Conservation (phyloP, 2,797 vertebrate species). For the Gallirallus australis region DNA sequence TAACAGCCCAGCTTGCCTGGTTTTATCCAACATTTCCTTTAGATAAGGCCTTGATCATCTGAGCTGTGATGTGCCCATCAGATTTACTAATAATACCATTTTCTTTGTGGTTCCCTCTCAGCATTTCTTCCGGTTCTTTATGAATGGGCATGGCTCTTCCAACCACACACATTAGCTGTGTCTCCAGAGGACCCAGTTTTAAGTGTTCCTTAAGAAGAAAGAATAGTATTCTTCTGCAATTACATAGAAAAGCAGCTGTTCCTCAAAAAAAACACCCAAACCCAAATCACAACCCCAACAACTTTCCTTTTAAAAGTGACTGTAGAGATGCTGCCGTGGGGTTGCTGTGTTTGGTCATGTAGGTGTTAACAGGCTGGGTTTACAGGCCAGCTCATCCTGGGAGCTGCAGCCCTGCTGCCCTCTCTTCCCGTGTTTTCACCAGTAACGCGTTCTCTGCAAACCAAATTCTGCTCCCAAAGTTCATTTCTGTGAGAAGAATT, state of each 20-base stretch:
- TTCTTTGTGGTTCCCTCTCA: not conserved
- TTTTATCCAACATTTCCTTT: not conserved
- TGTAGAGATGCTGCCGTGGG: not conserved
- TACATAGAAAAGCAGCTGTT: not conserved
- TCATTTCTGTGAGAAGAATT: not conserved
- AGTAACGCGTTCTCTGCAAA: not conserved
- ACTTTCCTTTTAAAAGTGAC: not conserved
- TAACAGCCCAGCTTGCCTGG: not conserved
- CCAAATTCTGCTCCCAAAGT: not conserved
- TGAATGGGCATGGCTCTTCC: slow-evolving; percentile 76
- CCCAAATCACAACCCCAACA: fast-evolving
- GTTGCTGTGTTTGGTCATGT: not conserved
- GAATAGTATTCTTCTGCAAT: not conserved
- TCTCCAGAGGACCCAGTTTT: slow-evolving; percentile 78
- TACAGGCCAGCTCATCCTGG: not conserved
- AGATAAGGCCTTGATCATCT: slow-evolving; percentile 76
- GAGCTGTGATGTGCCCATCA: slow-evolving; percentile 69
- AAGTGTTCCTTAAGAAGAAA: slow-evolving; percentile 70
- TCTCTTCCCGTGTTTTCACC: not conserved
- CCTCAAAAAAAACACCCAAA: not conserved
- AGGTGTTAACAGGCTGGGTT: not conserved
- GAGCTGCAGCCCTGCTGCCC: not conserved
- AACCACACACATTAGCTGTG: slow-evolving; percentile 73
- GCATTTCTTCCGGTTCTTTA: slow-evolving; percentile 5
- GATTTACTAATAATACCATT: not conserved